Base-by-base conservation (phyloP, 2,888 invertebrate species). In the Deroplatys truncata region DNA sequence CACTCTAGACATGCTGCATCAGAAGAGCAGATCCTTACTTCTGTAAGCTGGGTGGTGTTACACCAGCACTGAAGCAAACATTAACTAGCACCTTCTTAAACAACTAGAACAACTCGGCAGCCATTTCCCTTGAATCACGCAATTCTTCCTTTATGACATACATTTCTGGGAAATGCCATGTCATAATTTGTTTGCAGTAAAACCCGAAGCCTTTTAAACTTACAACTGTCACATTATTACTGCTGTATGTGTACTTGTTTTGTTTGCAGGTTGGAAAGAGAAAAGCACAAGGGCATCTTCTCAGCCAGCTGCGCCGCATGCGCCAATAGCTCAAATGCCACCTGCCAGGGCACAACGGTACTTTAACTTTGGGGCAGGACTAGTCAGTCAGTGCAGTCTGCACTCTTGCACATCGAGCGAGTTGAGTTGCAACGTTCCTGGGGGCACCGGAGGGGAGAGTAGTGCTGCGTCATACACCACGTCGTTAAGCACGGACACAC, bases 351-450 rank as follows among this genome's bases (percentile, higher is more conserved):
- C 95, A 25, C 95, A 95, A 72, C 94, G 96, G 56, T 96, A 96
- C 92, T 95, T 96, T 92, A 95, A 96, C 90, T 94, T 96, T 84
- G 96, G 96, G 90, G 95, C 96, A 0, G 96, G 96, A 1, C 93
- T 97, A 92, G 96, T 96, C 2, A 97, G 97, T 92, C 97, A 97
- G 92, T 97, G 97, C 92, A 98, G 97, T 93, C 93, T 98, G 89
- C 97, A 97, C 92, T 97, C 97, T 0, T 97, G 97, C 92, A 97
- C 97, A 0, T 97, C 97, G 1, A 97, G 97, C 92, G 96, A 96
- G 90, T 93, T 96, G 86, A 97, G 96, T 84, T 96, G 95, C 1
- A 95, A 95, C 0, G 95, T 85, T 20, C 90, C 94, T 0, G 95
- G 94, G 2, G 94, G 94, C 1, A 93, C 93, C 2, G 92, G 94